Conservation (phyloP, 1,140 invertebrate genomes). For the Ephestia elutella region DNA sequence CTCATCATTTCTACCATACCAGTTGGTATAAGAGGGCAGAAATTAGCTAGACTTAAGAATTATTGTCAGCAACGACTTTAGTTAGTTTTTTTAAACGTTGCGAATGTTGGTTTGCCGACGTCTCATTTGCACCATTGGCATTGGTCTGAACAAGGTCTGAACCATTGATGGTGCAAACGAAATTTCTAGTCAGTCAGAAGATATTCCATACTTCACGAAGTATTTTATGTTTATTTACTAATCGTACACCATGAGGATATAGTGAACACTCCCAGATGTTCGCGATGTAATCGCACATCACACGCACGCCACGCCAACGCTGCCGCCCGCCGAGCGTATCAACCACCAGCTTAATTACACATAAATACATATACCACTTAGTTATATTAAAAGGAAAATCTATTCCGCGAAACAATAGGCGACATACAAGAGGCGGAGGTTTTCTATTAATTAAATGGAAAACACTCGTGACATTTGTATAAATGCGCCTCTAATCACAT, state of each 20-base stretch:
- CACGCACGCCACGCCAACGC: constrained; percentile 23
- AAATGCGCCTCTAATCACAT: constrained; percentile 15
- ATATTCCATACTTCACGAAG: constrained; percentile 12
- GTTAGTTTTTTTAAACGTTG: too few relatives aligned
- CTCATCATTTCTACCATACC: too few relatives aligned
- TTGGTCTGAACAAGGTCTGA: too few relatives aligned
- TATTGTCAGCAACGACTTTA: too few relatives aligned
- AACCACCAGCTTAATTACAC: constrained; percentile 25
- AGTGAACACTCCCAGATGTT: constrained; percentile 23
- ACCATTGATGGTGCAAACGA: too few relatives aligned
- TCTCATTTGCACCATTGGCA: too few relatives aligned
- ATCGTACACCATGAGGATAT: constrained; percentile 12
- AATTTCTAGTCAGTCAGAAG: too few relatives aligned
- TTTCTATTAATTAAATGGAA: constrained; percentile 18
- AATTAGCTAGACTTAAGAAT: too few relatives aligned
- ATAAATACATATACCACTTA: constrained; percentile 32
- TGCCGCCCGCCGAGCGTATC: not conserved
- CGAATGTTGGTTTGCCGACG: too few relatives aligned
- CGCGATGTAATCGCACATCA: constrained; percentile 15
- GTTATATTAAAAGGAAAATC: constrained; percentile 38
- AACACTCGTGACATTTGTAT: constrained; percentile 10
- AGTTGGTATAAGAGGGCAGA: too few relatives aligned
- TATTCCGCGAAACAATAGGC: constrained; percentile 30
- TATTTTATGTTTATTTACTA: constrained; percentile 8
- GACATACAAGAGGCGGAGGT: constrained; percentile 16